These are phyloP conservation scores for Puma concolor DNA, from an alignment of 2,113 vertebrate species.

Conservation along the genomic window DNA sequence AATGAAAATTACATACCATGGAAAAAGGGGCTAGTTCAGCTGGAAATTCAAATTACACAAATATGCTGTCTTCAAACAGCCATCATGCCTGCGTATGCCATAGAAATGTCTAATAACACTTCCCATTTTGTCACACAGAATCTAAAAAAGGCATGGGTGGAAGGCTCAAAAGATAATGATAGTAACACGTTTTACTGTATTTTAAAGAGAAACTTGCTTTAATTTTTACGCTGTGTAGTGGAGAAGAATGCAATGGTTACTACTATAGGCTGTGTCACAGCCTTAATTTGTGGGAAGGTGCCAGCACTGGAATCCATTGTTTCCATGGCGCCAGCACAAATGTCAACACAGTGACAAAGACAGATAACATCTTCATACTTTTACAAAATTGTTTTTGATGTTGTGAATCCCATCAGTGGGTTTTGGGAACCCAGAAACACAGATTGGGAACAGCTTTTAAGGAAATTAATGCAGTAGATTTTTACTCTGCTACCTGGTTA, in stretches of 20 bases:
- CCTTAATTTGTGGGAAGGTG: background rate
- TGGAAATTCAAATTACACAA: background rate
- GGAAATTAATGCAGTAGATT: background rate
- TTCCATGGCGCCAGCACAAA: background rate
- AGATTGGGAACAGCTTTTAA: accelerated
- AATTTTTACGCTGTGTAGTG: background rate
- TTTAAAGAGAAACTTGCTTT: background rate
- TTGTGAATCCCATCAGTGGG: background rate
- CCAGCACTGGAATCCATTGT: background rate
- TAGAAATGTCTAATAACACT: background rate
- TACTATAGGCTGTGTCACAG: accelerated
- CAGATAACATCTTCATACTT: background rate
- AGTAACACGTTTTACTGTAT: background rate
- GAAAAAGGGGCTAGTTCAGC: background rate
- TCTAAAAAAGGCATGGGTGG: background rate
- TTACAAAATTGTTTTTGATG: background rate
- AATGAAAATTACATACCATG: background rate
- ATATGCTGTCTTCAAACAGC: background rate
- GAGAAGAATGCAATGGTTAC: accelerated
- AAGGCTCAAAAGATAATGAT: background rate
- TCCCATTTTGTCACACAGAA: background rate
- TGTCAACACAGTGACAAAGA: background rate
- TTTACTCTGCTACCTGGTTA: background rate
- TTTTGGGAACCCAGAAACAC: background rate
- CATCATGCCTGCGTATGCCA: accelerated